Conservation (phyloP, 2,797 vertebrate species). For the Enteromius fasciolatus region DNA sequence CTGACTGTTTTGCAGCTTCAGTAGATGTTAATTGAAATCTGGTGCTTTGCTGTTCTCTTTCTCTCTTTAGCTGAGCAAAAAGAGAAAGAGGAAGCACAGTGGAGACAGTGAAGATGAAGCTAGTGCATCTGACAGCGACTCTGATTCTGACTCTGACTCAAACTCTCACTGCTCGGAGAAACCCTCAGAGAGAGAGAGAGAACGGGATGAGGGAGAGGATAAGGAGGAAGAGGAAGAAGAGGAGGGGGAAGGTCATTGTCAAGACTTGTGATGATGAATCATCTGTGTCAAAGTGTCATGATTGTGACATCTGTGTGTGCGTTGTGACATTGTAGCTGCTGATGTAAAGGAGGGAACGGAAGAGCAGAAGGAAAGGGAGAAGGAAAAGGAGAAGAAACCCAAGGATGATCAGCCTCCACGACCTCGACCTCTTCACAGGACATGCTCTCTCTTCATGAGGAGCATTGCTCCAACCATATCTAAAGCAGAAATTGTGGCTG, state of each 20-base stretch:
- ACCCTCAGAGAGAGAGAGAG: constrained; percentile 74
- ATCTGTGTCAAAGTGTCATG: not conserved
- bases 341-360: constrained; percentile 60
- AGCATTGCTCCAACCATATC: constrained; percentile 91
- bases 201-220: constrained; percentile 72
- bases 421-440: constrained; percentile 89
- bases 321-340: not conserved
- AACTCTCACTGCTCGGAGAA: constrained; percentile 82
- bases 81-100: constrained; percentile 86
- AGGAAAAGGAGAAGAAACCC: constrained; percentile 78
- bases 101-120: constrained; percentile 87
- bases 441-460: constrained; percentile 91
- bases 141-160: constrained; percentile 84
- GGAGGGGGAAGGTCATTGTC: constrained; percentile 76
- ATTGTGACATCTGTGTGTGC: not conserved
- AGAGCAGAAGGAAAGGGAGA: constrained; percentile 76
- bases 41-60: not conserved
- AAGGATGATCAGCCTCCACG: constrained; percentile 81
- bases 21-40: not conserved
- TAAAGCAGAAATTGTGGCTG: constrained; percentile 89
- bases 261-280: not conserved
- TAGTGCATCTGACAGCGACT: constrained; percentile 85
- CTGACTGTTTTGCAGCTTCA: too few relatives aligned
- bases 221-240: constrained; percentile 65
- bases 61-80: constrained; percentile 75